Evolutionary conservation across 1,140 invertebrate genomes (phyloP).

Genomic region (Leptinotarsa lineolata): DNA sequence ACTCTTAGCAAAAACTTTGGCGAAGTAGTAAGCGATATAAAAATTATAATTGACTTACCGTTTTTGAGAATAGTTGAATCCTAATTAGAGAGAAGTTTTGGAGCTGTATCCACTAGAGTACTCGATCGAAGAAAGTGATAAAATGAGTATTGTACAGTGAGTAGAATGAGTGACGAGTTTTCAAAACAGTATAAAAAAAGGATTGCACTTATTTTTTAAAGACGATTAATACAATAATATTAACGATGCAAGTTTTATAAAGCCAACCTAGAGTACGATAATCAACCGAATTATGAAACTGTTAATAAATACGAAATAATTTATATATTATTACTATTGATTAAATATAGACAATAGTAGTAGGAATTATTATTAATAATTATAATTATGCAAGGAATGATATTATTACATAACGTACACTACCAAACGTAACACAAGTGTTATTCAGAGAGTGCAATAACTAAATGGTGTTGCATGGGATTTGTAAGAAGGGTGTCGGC

Average conservation of each 20-base stretch:
- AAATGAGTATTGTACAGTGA: conserved; percentile 46
- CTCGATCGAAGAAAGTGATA: conserved; percentile 37
- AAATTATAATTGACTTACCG: conserved; percentile 32
- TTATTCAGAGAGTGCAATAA: conserved; percentile 60
- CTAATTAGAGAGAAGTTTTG: conserved; percentile 37
- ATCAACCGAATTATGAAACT: conserved; percentile 51
- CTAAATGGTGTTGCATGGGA: conserved; percentile 57
- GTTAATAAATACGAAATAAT: conserved; percentile 54
- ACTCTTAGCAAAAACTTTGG: not conserved
- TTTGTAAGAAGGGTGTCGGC: conserved; percentile 54
- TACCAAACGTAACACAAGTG: conserved; percentile 59
- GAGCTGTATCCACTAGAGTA: conserved; percentile 32
- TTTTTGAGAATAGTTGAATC: conserved; percentile 32
- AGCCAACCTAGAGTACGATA: conserved; percentile 53
- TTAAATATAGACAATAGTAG: conserved; percentile 56
- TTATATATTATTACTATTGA: conserved; percentile 55
- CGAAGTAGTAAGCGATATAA: not conserved
- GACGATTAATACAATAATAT: conserved; percentile 50
- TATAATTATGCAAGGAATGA: conserved; percentile 59
- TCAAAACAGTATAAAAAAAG: conserved; percentile 41
- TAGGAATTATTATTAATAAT: conserved; percentile 58
- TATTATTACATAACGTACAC: conserved; percentile 60
- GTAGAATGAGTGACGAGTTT: conserved; percentile 43
- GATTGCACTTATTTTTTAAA: conserved; percentile 53
- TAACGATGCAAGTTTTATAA: conserved; percentile 52